Evolutionary conservation across 2,888 invertebrate species (phyloP).

Genomic region (Strigamia maritima): DNA sequence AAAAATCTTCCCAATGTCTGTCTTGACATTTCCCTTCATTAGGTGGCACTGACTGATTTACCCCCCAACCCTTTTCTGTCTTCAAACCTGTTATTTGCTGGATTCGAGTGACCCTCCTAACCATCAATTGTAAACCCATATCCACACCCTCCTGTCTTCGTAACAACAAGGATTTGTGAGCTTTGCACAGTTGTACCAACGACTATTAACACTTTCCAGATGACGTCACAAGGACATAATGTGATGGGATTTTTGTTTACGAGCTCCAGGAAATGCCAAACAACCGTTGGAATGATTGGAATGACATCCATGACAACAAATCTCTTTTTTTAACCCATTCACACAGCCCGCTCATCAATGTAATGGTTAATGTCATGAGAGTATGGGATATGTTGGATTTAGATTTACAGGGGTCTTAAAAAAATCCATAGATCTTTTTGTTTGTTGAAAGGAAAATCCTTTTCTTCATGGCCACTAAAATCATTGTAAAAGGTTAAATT

Average conservation of each 20-base stretch:
- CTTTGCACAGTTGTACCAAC: background rate
- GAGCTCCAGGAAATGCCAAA: slow-evolving; percentile 16
- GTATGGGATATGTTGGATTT: too few relatives aligned
- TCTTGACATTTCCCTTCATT: slow-evolving; percentile 17
- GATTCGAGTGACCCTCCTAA: background rate
- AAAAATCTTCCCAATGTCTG: background rate
- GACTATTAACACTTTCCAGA: background rate
- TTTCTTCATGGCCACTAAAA: too few relatives aligned
- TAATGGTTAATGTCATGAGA: background rate
- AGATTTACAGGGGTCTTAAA: too few relatives aligned
- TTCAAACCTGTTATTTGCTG: slow-evolving; percentile 14
- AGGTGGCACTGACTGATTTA: slow-evolving; percentile 16
- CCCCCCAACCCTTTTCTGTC: slow-evolving; percentile 9
- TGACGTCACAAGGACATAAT: slow-evolving; percentile 17
- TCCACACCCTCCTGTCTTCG: slow-evolving; percentile 6
- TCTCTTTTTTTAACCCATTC: background rate
- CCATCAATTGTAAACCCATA: slow-evolving; percentile 23
- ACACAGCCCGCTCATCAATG: background rate
- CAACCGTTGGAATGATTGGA: background rate
- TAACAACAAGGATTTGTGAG: slow-evolving; percentile 18
- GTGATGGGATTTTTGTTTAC: background rate
- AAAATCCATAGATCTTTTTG: too few relatives aligned
- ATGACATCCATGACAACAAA: background rate
- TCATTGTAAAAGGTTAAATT: too few relatives aligned
- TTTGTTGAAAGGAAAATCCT: too few relatives aligned